Conservation (phyloP, 2,797 vertebrate genomes). For the Pelodytes ibericus region DNA sequence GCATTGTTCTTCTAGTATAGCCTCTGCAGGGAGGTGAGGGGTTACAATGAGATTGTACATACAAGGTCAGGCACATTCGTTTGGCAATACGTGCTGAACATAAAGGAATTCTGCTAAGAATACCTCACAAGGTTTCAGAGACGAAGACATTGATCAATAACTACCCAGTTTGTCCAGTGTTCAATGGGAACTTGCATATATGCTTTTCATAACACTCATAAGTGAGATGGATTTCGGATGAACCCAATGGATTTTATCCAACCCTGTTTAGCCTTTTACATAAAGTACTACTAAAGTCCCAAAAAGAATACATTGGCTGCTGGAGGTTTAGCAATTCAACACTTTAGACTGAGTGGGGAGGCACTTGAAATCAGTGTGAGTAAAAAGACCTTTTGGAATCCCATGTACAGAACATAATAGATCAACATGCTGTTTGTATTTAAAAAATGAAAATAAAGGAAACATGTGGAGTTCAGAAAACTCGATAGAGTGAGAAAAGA, state of each 20-base stretch:
- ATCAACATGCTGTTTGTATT: neutral
- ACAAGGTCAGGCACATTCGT: slow-evolving; percentile 25
- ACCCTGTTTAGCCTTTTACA: slow-evolving; percentile 8
- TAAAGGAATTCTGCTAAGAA: slow-evolving; percentile 6
- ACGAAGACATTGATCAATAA: slow-evolving; percentile 25
- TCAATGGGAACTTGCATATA: slow-evolving; percentile 26
- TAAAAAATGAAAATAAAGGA: too few relatives aligned
- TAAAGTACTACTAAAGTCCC: neutral
- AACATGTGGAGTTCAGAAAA: neutral
- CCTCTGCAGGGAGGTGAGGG: neutral
- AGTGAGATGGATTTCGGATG: neutral
- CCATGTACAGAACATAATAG: neutral
- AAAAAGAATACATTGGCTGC: neutral
- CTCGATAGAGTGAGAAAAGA: neutral
- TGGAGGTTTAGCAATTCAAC: neutral
- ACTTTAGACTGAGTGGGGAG: neutral
- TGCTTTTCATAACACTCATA: slow-evolving; percentile 18
- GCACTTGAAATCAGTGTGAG: neutral
- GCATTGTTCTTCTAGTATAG: slow-evolving; percentile 7
- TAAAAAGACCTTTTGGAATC: neutral
- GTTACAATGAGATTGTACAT: slow-evolving; percentile 15
- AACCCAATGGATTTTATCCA: neutral
- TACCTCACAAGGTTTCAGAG: neutral
- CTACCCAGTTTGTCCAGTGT: slow-evolving; percentile 3
- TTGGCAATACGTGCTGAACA: slow-evolving; percentile 7